These are phyloP conservation scores for Lysandra coridon DNA, from an alignment of 2,888 invertebrate species.

Conservation along the genomic window DNA sequence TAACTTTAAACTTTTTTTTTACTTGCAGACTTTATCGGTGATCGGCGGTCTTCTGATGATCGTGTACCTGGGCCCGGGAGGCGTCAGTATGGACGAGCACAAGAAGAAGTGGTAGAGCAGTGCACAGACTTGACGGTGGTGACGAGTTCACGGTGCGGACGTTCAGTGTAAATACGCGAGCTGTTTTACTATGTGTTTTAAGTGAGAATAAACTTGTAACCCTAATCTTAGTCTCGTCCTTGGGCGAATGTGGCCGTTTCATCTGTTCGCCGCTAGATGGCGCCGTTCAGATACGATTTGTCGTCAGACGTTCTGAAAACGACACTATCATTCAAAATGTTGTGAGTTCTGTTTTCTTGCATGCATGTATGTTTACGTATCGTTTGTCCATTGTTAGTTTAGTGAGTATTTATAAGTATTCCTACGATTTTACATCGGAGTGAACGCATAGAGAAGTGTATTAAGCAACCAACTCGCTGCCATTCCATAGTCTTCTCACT, in stretches of 20 bases:
- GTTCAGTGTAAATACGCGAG: constrained; percentile 38
- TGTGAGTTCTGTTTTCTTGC: background rate
- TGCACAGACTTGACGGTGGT: constrained; percentile 38
- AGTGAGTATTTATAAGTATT: constrained; percentile 6
- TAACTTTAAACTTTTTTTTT: too few species aligned
- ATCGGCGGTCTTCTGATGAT: constrained; percentile 99
- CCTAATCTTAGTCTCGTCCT: background rate
- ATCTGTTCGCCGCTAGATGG: background rate
- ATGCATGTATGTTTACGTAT: background rate
- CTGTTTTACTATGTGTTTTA: constrained; percentile 33
- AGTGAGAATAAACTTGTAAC: constrained; percentile 25
- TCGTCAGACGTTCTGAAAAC: background rate
- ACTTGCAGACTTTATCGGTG: constrained; percentile 96
- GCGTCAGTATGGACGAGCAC: constrained; percentile 99
- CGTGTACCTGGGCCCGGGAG: constrained; percentile 98
- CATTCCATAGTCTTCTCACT: constrained; percentile 27
- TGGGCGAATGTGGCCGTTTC: background rate
- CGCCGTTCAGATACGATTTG: background rate
- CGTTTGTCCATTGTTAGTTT: background rate
- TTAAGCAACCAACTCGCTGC: background rate
- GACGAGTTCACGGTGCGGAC: constrained; percentile 34
- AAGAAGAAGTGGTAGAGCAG: constrained; percentile 96
- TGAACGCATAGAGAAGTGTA: background rate
- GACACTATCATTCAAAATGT: background rate
- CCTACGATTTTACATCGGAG: background rate